phyloP scores from a whole-genome alignment of 30 jellyfish, hydroid and myxozoan genomes.

The Turritopsis dohrnii region DNA sequence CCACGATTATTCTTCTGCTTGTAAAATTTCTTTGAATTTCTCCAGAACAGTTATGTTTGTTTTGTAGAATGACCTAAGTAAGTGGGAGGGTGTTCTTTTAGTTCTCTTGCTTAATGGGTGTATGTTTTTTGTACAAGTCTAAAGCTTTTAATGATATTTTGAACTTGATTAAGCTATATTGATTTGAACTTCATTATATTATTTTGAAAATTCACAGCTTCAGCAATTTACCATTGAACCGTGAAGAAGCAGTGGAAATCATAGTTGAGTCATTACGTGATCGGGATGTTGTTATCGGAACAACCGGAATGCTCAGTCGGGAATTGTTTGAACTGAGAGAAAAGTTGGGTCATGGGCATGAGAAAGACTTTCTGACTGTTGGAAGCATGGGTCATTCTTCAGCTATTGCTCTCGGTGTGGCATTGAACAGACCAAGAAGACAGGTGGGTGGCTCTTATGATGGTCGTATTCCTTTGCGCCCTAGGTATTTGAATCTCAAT shows the following conservation, averaged over 20 bases:
- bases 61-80: no score
- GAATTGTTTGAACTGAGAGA: constrained; percentile 92
- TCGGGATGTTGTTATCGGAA: constrained; percentile 97
- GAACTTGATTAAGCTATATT: neutral
- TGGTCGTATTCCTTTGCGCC: no score
- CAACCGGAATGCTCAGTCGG: constrained; percentile 97
- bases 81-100: no score
- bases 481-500: no score
- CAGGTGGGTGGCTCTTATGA: constrained; percentile 47
- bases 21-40: no score
- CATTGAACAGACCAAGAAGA: constrained; percentile 79
- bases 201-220: constrained; percentile 14
- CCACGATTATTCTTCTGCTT: no score
- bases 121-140: no score
- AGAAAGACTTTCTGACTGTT: constrained; percentile 89
- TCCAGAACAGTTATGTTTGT: no score
- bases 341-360: constrained; percentile 85
- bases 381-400: constrained; percentile 99
- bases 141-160: neutral
- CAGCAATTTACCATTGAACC: constrained; percentile 59
- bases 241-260: constrained; percentile 76
- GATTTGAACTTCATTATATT: no score
- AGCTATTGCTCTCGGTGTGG: constrained; percentile 94
- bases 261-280: constrained; percentile 72
- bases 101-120: no score